Evolutionary conservation across 1,140 invertebrate genomes (phyloP).

Genomic region (Zaprionus inermis): DNA sequence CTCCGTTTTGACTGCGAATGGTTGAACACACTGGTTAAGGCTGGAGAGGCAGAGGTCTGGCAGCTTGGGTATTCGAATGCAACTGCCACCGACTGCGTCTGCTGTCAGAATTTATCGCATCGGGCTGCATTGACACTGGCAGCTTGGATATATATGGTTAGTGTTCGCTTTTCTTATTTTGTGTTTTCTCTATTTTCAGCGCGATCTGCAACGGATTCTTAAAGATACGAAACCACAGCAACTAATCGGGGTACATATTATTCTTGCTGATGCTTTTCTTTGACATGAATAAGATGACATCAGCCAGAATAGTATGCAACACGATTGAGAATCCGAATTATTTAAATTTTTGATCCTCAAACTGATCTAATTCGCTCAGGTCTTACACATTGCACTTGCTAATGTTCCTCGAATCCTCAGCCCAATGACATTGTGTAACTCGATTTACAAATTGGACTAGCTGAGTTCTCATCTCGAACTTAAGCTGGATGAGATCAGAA

Average conservation of each 20-base stretch:
- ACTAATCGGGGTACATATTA: slow-evolving; percentile 1
- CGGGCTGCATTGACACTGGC: slow-evolving; percentile 71
- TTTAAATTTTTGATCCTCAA: neutral
- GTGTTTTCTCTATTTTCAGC: slow-evolving; percentile 20
- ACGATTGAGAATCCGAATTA: neutral
- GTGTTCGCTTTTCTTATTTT: slow-evolving; percentile 7
- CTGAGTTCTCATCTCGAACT: slow-evolving; percentile 2
- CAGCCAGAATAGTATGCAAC: slow-evolving; percentile 13
- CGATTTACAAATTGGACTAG: slow-evolving; percentile 7
- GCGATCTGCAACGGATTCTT: neutral
- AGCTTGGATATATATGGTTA: slow-evolving; percentile 66
- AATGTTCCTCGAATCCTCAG: neutral
- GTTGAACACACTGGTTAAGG: neutral
- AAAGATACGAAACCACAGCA: neutral
- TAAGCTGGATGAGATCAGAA: slow-evolving; percentile 5
- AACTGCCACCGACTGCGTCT: slow-evolving; percentile 12
- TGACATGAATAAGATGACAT: slow-evolving; percentile 4
- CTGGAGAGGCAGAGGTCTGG: neutral
- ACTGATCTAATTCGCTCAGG: neutral
- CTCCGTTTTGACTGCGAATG: slow-evolving; percentile 24
- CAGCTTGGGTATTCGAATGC: neutral
- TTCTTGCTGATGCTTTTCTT: slow-evolving; percentile 1
- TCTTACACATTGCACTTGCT: neutral
- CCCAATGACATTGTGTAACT: neutral
- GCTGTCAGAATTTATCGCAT: slow-evolving; percentile 66